Evolutionary conservation across 2,888 invertebrate species (phyloP), one percentile per base, ranked within the genome.

Genomic region (Arctia plantaginis): DNA sequence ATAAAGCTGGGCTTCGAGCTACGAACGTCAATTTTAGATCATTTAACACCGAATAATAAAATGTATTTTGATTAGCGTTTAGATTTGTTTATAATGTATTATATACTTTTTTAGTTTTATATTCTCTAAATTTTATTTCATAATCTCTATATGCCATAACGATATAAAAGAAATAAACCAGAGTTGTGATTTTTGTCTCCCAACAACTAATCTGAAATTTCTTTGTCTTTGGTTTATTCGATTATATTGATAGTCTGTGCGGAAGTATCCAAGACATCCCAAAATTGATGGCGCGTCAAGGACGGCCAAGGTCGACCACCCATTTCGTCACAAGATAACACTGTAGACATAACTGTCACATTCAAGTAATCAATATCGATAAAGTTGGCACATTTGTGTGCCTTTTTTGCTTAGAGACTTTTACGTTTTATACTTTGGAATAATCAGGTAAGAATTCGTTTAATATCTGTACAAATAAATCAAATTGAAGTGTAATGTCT

Each of bases 211-310:
- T 44, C 27, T 15, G 20, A 30, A 67, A 30, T 27, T 4, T 30
- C 4, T 47, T 44, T 12, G 23, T 44, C 41, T 41, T 20, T 15
- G 7, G 15, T 27, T 44, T 13, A 30, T 62, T 30, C 62, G 62
- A 30, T 62, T 30, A 62, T 30, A 62, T 62, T 39, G 39, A 66
- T 66, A 65, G 65, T 35, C 65, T 66, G 20, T 23, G 41, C 70
- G 23, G 27, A 27, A 69, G 83, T 84, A 88, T 81, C 79, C 77
- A 77, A 77, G 72, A 74, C 78, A 80, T 59, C 73, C 69, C 72
- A 70, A 71, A 86, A 88, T 87, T 88, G 89, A 89, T 89, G 88
- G 79, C 77, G 74, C 88, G 90, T 89, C 91, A 91, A 92, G 91
- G 91, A 86, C 90, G 86, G 75, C 59, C 90, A 92, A 91, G 91